phyloP scores from a whole-genome alignment of 2,113 vertebrate genomes.

The Prionailurus bengalensis region DNA sequence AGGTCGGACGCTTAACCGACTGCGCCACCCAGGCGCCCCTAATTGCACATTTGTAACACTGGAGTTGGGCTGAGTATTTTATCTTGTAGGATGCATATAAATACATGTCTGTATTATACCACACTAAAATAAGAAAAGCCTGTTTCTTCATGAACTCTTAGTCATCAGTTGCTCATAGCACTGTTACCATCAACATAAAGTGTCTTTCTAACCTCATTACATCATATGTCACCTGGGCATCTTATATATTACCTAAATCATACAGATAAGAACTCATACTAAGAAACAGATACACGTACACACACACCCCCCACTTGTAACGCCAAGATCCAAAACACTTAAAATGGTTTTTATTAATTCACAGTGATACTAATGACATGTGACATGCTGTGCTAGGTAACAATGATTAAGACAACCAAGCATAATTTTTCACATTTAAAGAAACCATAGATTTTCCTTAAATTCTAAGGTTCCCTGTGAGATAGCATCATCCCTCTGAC shows the following conservation, averaged over 20 bases:
- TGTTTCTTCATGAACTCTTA: not conserved
- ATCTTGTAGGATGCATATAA: slow-evolving; percentile 22
- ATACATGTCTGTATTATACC: not conserved
- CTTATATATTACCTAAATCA: not conserved
- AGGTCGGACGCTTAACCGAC: no score
- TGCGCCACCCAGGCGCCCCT: no score
- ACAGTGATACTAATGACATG: not conserved
- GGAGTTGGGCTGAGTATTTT: not conserved
- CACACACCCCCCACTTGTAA: not conserved
- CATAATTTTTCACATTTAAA: not conserved
- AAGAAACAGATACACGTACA: not conserved
- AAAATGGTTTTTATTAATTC: not conserved
- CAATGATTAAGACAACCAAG: not conserved
- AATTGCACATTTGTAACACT: slow-evolving; percentile 16
- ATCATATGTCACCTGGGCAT: not conserved
- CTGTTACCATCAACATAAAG: not conserved
- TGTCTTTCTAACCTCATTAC: not conserved
- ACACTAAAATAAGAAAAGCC: not conserved
- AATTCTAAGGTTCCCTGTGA: not conserved
- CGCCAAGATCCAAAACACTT: not conserved
- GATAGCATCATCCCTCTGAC: not conserved
- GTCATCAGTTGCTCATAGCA: not conserved
- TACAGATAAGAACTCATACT: not conserved
- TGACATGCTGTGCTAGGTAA: not conserved
- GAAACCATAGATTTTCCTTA: not conserved